These are phyloP conservation scores for Harmothoe impar DNA, from an alignment of 2,888 invertebrate genomes.

Conservation along the genomic window DNA sequence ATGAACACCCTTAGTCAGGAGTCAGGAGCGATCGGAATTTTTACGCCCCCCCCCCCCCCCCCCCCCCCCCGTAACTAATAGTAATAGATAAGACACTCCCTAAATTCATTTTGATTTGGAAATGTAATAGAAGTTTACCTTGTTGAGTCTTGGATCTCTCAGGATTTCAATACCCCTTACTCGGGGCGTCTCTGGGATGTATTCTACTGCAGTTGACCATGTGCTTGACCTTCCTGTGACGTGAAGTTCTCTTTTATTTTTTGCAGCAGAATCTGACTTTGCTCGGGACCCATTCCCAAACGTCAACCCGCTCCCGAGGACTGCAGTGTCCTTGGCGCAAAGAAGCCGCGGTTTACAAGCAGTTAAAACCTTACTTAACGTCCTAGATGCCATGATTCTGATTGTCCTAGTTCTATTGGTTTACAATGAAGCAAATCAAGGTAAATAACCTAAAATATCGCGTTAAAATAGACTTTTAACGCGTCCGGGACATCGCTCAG, in stretches of 20 bases:
- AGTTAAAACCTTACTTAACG: neutral
- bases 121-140: conserved; percentile 81
- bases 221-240: neutral
- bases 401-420: neutral
- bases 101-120: too few species aligned
- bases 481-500: neutral
- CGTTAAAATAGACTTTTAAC: neutral
- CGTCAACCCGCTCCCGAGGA: neutral
- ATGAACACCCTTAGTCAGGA: too few species aligned
- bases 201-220: conserved; percentile 79
- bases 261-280: neutral
- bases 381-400: neutral
- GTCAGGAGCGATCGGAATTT: too few species aligned
- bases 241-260: neutral
- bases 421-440: neutral
- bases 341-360: conserved; percentile 4
- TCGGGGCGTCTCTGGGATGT: conserved; percentile 66
- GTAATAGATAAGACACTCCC: too few species aligned
- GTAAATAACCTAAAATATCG: neutral
- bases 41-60: too few species aligned
- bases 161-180: conserved; percentile 84
- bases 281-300: too few species aligned
- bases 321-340: conserved; percentile 41
- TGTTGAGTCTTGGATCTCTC: conserved; percentile 84
- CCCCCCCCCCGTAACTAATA: too few species aligned